Evolutionary conservation across 2,888 invertebrate species (phyloP), one percentile per base, ranked within the genome.

Genomic region (Drosophila monieri): DNA sequence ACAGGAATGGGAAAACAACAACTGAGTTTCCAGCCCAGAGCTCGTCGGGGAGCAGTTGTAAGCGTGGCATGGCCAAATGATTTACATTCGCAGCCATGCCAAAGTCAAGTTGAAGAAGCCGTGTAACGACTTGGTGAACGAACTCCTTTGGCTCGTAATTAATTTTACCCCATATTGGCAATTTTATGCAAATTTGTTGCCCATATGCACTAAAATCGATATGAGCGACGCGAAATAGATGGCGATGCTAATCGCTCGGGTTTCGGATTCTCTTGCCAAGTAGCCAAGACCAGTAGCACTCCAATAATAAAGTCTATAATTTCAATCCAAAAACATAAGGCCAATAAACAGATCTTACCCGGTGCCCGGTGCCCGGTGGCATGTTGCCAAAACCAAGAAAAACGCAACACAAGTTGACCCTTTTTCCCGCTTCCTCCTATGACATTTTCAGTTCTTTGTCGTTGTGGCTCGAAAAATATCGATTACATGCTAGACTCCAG

Each of bases 41-140:
- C 27, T 27, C 23, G 27, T 27, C 27, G 27, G 5, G n/a, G 25
- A 39, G 49, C 25, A 44, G 56, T 85, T 73, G 77, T 72, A 86
- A 84, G 74, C 85, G 79, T 88, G 75, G 80, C 86, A 84, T 85
- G 65, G 77, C 88, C 74, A 89, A 90, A 87, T 89, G 89, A 89
- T 89, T 90, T 90, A 90, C 90, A 88, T 89, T 89, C 80, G 81
- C 85, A 68, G 71, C 54, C 67, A 69, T 73, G 77, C 74, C 73
- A 67, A 77, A 78, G 75, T 69, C 68, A 37, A 57, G 69, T 76
- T 68, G 73, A 68, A 32, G 39, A 54, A 74, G 76, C 76, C 88
- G 78, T 80, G 78, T 76, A 83, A 79, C 78, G 78, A 85, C 79
- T 76, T 76, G 15, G 30, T 12, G 10, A 59, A 61, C 69, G 55